Conservation (phyloP, 2,888 invertebrate genomes). For the Coenonympha glycerion region DNA sequence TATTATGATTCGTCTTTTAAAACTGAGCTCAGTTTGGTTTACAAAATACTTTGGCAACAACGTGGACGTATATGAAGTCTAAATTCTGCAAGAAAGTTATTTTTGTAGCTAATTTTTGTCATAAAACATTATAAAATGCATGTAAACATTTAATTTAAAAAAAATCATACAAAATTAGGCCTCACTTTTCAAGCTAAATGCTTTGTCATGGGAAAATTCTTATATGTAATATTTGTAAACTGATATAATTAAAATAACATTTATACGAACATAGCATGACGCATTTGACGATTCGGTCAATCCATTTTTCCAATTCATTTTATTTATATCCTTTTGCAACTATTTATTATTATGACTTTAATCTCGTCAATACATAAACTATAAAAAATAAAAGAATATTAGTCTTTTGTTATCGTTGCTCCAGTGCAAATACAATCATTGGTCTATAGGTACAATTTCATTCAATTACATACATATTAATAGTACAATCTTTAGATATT, state of each 20-base stretch:
- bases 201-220: conserved; percentile 66
- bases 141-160: conserved; percentile 32
- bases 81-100: conserved; percentile 53
- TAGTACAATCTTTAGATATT: conserved; percentile 21
- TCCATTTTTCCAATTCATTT: no score
- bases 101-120: conserved; percentile 33
- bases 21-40: conserved; percentile 29
- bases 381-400: conserved; percentile 26
- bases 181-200: conserved; percentile 65
- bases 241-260: conserved; percentile 49
- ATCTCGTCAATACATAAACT: no score
- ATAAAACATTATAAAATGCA: conserved; percentile 5
- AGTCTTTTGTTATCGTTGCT: conserved; percentile 71
- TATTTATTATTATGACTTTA: no score
- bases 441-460: conserved; percentile 35
- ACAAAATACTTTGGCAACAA: conserved; percentile 73
- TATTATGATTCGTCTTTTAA: neutral
- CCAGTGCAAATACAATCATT: conserved; percentile 44
- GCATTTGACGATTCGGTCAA: no score
- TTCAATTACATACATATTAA: conserved; percentile 33
- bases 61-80: conserved; percentile 64
- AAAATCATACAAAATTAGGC: conserved; percentile 63
- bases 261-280: no score
- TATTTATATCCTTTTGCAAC: no score
- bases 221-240: no score